These are phyloP conservation scores for Ophonus ardosiacus DNA, from an alignment of 2,888 invertebrate species.

Conservation along the genomic window DNA sequence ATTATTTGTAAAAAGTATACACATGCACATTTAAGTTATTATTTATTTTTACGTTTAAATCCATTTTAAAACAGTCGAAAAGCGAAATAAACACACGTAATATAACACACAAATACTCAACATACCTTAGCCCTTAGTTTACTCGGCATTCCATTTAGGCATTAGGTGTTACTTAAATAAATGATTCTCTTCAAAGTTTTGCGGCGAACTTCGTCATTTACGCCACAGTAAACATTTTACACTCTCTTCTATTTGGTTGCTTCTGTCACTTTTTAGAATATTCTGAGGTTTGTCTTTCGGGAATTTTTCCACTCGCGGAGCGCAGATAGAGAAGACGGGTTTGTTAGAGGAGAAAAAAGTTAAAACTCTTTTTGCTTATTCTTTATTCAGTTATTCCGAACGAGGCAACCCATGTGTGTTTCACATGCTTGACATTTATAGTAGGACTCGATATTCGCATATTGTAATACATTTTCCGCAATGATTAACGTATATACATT, in stretches of 20 bases:
- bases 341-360: conserved; percentile 1
- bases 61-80: background rate
- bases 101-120: background rate
- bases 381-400: conserved; percentile 31
- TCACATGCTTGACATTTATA: background rate
- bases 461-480: background rate
- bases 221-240: background rate
- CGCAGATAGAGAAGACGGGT: background rate
- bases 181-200: conserved; percentile 9
- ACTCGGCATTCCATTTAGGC: background rate
- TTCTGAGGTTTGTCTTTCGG: conserved; percentile 32
- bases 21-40: too few species aligned
- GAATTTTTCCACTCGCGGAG: conserved; percentile 11
- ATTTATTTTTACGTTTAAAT: too few species aligned
- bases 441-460: background rate
- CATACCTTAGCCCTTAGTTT: background rate
- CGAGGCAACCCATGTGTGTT: background rate
- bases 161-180: conserved; percentile 21
- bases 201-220: conserved; percentile 36
- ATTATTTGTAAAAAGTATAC: too few species aligned
- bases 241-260: background rate
- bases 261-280: conserved; percentile 6
- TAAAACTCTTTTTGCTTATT: conserved; percentile 26
- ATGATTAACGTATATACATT: too few species aligned
- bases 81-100: background rate